These are phyloP conservation scores for Neolamprologus cancellatus DNA, from an alignment of 2,113 vertebrate genomes.

Conservation along the genomic window DNA sequence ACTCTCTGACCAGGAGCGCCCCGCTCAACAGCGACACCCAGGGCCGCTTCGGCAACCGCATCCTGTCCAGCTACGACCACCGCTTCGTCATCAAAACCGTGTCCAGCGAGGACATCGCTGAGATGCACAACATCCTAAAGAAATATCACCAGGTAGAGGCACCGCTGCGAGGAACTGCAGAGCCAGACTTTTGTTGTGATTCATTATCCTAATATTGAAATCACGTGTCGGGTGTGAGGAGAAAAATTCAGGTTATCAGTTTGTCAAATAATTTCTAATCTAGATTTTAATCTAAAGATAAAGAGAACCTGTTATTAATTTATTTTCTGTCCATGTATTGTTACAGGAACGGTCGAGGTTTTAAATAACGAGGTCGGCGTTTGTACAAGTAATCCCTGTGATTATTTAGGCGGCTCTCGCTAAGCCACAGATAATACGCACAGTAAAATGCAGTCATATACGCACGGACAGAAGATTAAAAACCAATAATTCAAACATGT, in stretches of 20 bases:
- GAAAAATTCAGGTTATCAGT: neutral
- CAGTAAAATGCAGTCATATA: neutral
- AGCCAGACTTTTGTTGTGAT: neutral
- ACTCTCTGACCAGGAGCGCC: conserved; percentile 89
- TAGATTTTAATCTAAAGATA: neutral
- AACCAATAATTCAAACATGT: neutral
- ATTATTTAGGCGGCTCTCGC: neutral
- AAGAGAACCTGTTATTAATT: neutral
- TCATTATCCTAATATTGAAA: neutral
- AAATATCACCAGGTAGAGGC: conserved; percentile 93
- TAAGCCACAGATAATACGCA: neutral
- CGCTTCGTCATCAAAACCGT: conserved; percentile 95
- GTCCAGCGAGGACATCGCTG: conserved; percentile 93
- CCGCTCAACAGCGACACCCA: conserved; percentile 93
- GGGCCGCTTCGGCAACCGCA: conserved; percentile 87
- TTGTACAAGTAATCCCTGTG: neutral
- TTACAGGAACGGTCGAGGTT: accelerated
- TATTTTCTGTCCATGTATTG: neutral
- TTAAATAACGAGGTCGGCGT: neutral
- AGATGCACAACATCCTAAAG: conserved; percentile 99
- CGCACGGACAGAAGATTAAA: neutral
- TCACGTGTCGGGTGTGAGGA: no score
- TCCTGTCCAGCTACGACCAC: conserved; percentile 92
- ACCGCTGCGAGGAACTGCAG: neutral
- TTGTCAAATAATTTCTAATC: neutral